Conservation (phyloP, 2,888 invertebrate genomes). For the Timema podura region DNA sequence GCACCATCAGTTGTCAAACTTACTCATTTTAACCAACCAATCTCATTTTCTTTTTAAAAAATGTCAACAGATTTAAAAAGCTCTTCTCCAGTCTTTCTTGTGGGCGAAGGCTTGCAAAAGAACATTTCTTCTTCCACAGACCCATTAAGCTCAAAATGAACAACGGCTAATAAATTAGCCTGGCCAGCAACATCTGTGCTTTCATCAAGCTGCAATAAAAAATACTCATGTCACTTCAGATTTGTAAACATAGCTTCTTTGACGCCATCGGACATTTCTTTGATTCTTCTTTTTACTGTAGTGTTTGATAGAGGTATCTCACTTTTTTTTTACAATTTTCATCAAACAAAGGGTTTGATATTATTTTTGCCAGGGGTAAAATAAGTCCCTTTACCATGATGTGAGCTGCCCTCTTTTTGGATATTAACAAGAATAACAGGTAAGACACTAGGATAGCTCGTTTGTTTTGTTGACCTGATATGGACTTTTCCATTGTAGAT, state of each 20-base stretch:
- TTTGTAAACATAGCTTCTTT: slow-evolving; percentile 3
- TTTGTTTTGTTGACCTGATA: slow-evolving; percentile 2
- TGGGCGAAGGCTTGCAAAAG: too few species aligned
- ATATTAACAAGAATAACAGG: slow-evolving; percentile 4
- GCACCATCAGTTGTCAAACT: slow-evolving; percentile 1
- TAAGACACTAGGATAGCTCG: neutral
- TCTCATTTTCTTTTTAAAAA: neutral
- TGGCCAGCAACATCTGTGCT: neutral
- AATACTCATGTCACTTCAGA: neutral
- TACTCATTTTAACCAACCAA: neutral
- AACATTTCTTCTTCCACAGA: too few species aligned
- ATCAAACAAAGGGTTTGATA: slow-evolving; percentile 4
- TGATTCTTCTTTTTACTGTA: neutral
- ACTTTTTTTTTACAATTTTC: neutral
- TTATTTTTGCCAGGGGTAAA: neutral
- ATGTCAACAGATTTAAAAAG: neutral
- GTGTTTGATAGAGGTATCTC: neutral
- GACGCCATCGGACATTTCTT: neutral
- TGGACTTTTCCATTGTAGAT: neutral
- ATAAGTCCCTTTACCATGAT: neutral
- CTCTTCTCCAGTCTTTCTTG: too few species aligned
- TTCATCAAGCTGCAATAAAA: slow-evolving; percentile 10
- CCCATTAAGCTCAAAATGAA: too few species aligned
- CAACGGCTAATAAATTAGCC: too few species aligned
- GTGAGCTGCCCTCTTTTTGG: slow-evolving; percentile 3